A percentile compares a stretch with the other conserved stretches of the same genome.
Conservation (phyloP, 2,888 invertebrate genomes). For the Siphlonurus alternatus region DNA sequence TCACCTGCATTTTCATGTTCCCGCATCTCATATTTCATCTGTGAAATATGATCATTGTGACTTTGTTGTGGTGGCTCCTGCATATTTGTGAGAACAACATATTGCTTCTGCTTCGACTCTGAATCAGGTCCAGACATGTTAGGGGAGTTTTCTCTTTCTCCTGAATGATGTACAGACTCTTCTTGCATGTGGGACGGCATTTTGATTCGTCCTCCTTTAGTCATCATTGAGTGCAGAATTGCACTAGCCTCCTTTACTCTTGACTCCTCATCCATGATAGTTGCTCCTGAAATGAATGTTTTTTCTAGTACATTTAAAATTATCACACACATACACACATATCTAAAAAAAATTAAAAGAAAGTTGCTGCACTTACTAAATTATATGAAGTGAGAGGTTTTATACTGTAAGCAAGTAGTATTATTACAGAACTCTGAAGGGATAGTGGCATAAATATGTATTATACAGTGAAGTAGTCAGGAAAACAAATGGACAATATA, state of each 20-base stretch:
- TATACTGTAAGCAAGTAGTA: too few relatives aligned
- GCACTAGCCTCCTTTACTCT: conserved; percentile 50
- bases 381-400: too few relatives aligned
- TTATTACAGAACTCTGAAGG: too few relatives aligned
- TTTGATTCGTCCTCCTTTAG: conserved; percentile 6
- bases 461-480: too few relatives aligned
- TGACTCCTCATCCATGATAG: conserved; percentile 10
- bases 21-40: too few relatives aligned
- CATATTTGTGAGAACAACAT: neutral
- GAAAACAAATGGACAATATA: too few relatives aligned
- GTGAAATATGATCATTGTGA: neutral
- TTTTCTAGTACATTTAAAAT: conserved; percentile 26
- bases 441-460: too few relatives aligned
- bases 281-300: neutral
- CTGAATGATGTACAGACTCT: conserved; percentile 2
- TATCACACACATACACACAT: conserved; percentile 42
- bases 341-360: too few relatives aligned
- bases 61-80: neutral
- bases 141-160: neutral
- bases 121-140: neutral
- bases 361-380: too few relatives aligned
- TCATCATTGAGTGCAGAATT: conserved; percentile 12
- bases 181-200: neutral
- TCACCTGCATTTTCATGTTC: neutral
- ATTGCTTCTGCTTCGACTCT: neutral